A percentile compares a stretch with the other conserved stretches of the same genome.
phyloP scores from a whole-genome alignment of 2,113 vertebrate species.

The Strix aluco region DNA sequence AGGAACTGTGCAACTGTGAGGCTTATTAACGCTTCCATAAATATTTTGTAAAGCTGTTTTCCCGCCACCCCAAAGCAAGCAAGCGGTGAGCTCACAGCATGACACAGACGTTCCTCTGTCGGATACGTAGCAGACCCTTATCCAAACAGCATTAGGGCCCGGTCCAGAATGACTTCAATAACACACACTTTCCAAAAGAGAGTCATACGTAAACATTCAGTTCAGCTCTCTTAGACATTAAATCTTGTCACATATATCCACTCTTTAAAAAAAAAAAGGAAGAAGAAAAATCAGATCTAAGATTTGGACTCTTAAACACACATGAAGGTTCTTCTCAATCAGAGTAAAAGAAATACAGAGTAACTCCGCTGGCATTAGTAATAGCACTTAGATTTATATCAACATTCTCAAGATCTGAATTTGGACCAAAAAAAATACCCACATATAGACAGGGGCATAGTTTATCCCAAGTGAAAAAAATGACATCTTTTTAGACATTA shows the following conservation, averaged over 20 bases:
- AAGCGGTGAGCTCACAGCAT: fast-evolving
- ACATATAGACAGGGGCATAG: background rate
- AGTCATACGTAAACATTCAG: background rate
- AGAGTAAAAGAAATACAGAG: background rate
- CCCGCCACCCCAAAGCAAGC: background rate
- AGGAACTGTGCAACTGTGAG: background rate
- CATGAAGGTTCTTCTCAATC: background rate
- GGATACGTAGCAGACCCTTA: background rate
- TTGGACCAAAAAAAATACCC: background rate
- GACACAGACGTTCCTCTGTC: background rate
- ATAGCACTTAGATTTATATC: background rate
- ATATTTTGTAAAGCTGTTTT: background rate
- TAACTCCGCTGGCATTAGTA: background rate
- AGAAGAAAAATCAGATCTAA: background rate
- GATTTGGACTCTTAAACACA: background rate
- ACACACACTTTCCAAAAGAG: background rate
- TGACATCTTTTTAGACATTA: conserved; percentile 37
- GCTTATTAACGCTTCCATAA: background rate
- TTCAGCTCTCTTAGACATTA: background rate
- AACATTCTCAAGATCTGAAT: background rate
- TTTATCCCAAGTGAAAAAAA: conserved; percentile 22
- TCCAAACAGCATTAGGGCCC: background rate
- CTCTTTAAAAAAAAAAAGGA: background rate
- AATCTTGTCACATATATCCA: background rate
- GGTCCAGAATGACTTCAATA: background rate